Conservation (phyloP, 2,113 vertebrate genomes). For the Zingel zingel region DNA sequence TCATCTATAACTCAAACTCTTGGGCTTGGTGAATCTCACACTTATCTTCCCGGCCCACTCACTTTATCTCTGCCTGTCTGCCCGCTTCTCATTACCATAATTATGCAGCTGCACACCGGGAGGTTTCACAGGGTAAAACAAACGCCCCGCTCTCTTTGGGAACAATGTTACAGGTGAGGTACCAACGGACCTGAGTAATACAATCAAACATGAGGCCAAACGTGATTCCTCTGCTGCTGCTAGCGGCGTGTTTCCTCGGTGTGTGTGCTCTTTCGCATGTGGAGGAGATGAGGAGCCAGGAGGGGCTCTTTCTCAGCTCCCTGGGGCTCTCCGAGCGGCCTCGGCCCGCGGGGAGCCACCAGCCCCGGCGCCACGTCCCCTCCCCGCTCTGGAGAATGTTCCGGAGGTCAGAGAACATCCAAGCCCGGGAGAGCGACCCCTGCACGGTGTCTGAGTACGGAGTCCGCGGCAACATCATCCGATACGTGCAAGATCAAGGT, state of each 20-base stretch:
- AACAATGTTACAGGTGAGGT: neutral
- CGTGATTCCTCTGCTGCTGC: conserved; percentile 3
- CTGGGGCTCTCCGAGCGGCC: conserved; percentile 85
- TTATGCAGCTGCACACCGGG: conserved; percentile 38
- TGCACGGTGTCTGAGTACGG: conserved; percentile 90
- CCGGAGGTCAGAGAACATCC: conserved; percentile 53
- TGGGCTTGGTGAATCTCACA: neutral
- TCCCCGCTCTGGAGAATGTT: conserved; percentile 90
- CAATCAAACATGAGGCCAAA: neutral
- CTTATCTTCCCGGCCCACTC: neutral
- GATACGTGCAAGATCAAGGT: conserved; percentile 91
- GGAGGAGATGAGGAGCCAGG: conserved; percentile 70
- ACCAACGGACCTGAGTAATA: neutral
- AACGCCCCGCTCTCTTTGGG: neutral
- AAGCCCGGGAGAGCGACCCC: conserved; percentile 50
- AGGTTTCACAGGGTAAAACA: neutral
- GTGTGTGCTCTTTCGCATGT: neutral
- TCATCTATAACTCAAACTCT: neutral
- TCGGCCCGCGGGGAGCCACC: conserved; percentile 45
- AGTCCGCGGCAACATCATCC: conserved; percentile 92
- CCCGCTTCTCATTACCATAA: conserved; percentile 41
- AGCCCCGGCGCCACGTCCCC: conserved; percentile 79
- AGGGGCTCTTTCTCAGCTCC: conserved; percentile 78
- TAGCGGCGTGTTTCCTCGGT: conserved; percentile 12
- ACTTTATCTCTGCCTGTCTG: conserved; percentile 18